These are phyloP conservation scores for Cheirogaleus major DNA, from an alignment of 2,797 vertebrate species.

Conservation along the genomic window DNA sequence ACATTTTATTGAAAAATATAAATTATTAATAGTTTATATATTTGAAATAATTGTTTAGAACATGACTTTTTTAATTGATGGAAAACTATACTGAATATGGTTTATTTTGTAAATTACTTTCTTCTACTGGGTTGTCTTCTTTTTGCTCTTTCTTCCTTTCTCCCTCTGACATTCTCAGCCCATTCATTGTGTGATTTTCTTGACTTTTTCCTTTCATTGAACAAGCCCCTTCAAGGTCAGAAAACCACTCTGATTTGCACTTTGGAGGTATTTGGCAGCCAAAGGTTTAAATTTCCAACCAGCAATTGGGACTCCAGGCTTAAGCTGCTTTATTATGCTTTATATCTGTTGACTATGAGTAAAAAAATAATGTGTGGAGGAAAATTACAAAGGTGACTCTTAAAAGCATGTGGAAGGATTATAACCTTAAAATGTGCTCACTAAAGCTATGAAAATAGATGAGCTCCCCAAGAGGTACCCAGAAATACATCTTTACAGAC, in stretches of 20 bases:
- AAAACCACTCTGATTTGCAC: slow-evolving; percentile 16
- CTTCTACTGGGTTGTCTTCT: background rate
- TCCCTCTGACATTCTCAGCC: background rate
- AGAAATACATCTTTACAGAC: background rate
- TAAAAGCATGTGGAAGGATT: slow-evolving; percentile 44
- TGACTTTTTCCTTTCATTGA: background rate
- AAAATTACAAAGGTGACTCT: slow-evolving; percentile 70
- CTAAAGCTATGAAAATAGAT: slow-evolving; percentile 60
- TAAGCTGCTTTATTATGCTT: slow-evolving; percentile 44
- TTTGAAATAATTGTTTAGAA: background rate
- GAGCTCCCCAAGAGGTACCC: background rate
- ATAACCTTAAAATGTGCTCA: slow-evolving; percentile 6
- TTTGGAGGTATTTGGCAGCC: slow-evolving; percentile 4
- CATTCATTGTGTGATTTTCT: background rate
- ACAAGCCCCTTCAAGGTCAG: slow-evolving; percentile 9
- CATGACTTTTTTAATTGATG: background rate
- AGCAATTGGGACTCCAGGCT: background rate
- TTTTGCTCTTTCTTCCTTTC: background rate
- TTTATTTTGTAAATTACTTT: background rate
- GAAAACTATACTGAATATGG: background rate
- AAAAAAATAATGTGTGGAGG: slow-evolving; percentile 62
- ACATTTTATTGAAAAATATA: background rate
- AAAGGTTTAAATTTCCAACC: slow-evolving; percentile 29
- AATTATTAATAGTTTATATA: background rate
- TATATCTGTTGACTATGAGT: slow-evolving; percentile 48